Conservation (phyloP, 2,113 vertebrate species). For the Shinisaurus crocodilurus region DNA sequence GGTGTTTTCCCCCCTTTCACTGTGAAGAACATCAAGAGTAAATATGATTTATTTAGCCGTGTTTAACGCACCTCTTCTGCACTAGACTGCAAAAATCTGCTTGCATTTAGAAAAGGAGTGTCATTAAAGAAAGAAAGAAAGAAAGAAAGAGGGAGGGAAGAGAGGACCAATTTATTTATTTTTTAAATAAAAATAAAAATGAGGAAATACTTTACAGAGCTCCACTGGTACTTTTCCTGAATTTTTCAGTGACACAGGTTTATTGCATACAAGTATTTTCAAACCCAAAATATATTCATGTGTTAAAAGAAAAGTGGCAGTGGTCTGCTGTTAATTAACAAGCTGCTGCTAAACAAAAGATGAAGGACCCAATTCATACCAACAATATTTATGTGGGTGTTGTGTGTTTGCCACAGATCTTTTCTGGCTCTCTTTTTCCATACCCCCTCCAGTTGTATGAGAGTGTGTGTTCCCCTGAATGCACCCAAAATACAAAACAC, state of each 20-base stretch:
- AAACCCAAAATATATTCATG: conserved; percentile 69
- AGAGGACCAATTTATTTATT: neutral
- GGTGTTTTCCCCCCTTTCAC: conserved; percentile 68
- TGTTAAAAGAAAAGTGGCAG: conserved; percentile 73
- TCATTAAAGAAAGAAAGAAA: no score
- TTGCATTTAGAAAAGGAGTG: conserved; percentile 70
- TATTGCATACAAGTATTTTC: conserved; percentile 70
- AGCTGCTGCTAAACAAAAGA: conserved; percentile 78
- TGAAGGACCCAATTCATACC: conserved; percentile 70
- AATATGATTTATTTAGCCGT: conserved; percentile 86
- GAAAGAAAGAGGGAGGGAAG: conserved; percentile 30
- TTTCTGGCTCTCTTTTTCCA: neutral
- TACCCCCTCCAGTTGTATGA: neutral
- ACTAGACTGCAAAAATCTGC: conserved; percentile 72
- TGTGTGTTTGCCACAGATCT: conserved; percentile 48
- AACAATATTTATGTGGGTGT: conserved; percentile 73
- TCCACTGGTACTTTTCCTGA: conserved; percentile 61
- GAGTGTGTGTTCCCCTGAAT: neutral
- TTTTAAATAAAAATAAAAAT: conserved; percentile 1
- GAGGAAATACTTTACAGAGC: conserved; percentile 56
- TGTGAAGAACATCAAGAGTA: conserved; percentile 81
- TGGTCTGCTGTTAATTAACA: conserved; percentile 80
- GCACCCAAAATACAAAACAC: neutral
- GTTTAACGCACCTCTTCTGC: conserved; percentile 77
- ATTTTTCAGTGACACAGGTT: conserved; percentile 66